phyloP scores from a whole-genome alignment of 2,113 vertebrate species.

The Centrocercus urophasianus region DNA sequence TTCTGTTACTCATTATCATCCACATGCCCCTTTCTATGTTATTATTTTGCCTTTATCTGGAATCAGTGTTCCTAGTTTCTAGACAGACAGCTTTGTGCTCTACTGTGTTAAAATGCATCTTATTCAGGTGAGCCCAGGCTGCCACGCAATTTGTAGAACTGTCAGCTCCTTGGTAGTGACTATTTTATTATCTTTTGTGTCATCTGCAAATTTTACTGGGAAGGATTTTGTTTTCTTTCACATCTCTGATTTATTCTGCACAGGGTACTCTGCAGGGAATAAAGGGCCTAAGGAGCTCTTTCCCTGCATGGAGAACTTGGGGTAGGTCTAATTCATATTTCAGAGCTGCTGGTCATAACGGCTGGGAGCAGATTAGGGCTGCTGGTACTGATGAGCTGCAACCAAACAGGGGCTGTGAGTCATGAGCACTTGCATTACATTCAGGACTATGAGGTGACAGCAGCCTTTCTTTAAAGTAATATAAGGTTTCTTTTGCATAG shows the following conservation, averaged over 20 bases:
- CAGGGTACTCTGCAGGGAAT: conserved; percentile 39
- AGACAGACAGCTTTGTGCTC: conserved; percentile 54
- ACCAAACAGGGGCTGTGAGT: conserved; percentile 37
- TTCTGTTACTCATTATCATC: conserved; percentile 42
- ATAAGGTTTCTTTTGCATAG: neutral
- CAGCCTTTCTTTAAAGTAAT: conserved; percentile 19
- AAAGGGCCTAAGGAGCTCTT: conserved; percentile 44
- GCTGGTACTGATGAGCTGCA: conserved; percentile 49
- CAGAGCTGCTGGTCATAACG: conserved; percentile 56
- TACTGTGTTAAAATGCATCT: conserved; percentile 58
- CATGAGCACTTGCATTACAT: conserved; percentile 3
- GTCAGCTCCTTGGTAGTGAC: conserved; percentile 47
- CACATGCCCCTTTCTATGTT: neutral
- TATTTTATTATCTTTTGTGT: conserved; percentile 69
- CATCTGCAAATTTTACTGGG: conserved; percentile 67
- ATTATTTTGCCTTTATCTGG: conserved; percentile 43
- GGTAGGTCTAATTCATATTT: conserved; percentile 62
- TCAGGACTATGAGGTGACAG: neutral
- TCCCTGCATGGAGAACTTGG: neutral
- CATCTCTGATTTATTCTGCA: conserved; percentile 53
- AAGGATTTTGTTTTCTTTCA: conserved; percentile 69
- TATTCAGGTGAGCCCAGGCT: conserved; percentile 49
- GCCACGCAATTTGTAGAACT: conserved; percentile 50
- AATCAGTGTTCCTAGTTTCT: conserved; percentile 28
- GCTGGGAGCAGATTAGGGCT: conserved; percentile 53